phyloP scores from a whole-genome alignment of 2,797 vertebrate species.

The Oryzias sinensis region DNA sequence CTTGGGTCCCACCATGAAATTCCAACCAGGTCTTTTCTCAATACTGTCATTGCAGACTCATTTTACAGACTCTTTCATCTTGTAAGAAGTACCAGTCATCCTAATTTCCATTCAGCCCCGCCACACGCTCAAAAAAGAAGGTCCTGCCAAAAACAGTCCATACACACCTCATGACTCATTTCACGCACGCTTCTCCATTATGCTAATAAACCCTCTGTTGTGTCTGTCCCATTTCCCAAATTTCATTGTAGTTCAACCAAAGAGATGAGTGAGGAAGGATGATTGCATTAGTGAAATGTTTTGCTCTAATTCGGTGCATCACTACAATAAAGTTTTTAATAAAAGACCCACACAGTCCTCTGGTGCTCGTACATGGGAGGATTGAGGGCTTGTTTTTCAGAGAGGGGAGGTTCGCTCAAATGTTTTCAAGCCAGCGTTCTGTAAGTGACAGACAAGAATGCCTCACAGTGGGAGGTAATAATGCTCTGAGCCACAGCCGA shows the following conservation, averaged over 20 bases:
- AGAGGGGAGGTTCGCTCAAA: too few species aligned
- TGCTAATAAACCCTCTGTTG: conserved; percentile 33
- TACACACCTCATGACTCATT: conserved; percentile 1
- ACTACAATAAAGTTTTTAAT: neutral
- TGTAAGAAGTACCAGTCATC: neutral
- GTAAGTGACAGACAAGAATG: conserved; percentile 13
- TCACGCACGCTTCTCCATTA: conserved; percentile 21
- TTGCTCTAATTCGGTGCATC: conserved; percentile 10
- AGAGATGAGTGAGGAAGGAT: conserved; percentile 32
- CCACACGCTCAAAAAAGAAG: neutral
- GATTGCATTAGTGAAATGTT: conserved; percentile 31
- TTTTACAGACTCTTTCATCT: neutral
- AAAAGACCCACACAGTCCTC: neutral
- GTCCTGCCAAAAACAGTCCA: neutral
- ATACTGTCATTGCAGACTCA: neutral
- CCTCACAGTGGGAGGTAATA: conserved; percentile 3
- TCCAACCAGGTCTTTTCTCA: neutral
- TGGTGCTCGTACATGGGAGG: neutral
- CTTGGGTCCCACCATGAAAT: too few species aligned
- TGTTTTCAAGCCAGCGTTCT: too few species aligned
- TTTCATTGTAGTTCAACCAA: conserved; percentile 36
- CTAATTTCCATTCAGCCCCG: conserved; percentile 4
- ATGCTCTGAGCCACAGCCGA: conserved; percentile 24
- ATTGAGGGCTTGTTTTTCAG: too few species aligned
- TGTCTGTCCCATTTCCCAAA: conserved; percentile 39